Conservation (phyloP, 2,888 invertebrate species). For the Priocnemis perturbator region DNA sequence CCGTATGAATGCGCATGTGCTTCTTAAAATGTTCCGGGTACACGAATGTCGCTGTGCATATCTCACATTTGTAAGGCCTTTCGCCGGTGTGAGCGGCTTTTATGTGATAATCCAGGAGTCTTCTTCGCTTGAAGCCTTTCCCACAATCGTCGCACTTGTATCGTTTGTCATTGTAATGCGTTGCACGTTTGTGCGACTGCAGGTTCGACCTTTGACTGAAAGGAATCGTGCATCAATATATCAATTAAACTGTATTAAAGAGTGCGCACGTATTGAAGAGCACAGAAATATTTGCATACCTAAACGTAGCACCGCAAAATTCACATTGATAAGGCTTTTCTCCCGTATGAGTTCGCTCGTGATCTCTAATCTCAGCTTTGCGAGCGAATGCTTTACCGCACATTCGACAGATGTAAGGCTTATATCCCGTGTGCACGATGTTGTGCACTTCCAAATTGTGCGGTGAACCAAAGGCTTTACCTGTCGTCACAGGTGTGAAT, state of each 20-base stretch:
- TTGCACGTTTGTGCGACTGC: constrained; percentile 87
- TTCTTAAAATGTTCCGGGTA: constrained; percentile 90
- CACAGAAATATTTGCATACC: constrained; percentile 58
- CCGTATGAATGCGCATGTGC: constrained; percentile 86
- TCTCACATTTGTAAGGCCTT: constrained; percentile 84
- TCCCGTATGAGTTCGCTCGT: constrained; percentile 88
- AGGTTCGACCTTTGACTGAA: constrained; percentile 86
- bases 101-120: constrained; percentile 87
- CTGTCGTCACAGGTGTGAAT: constrained; percentile 65
- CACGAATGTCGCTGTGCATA: constrained; percentile 87
- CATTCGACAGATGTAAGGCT: constrained; percentile 82
- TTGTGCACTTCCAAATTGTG: constrained; percentile 87
- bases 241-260: neutral
- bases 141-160: constrained; percentile 84
- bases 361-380: constrained; percentile 87
- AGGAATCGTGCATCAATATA: neutral
- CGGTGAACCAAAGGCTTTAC: constrained; percentile 85
- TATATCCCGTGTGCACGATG: constrained; percentile 86
- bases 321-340: constrained; percentile 89
- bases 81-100: constrained; percentile 89
- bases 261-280: neutral
- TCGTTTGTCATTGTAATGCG: constrained; percentile 86
- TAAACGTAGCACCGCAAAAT: constrained; percentile 85
- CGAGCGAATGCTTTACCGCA: constrained; percentile 87
- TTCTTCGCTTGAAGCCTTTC: constrained; percentile 82